A percentile compares a stretch with the other conserved stretches of the same genome.
These are phyloP conservation scores for Eurois occulta DNA, from an alignment of 2,888 invertebrate genomes.

Conservation along the genomic window DNA sequence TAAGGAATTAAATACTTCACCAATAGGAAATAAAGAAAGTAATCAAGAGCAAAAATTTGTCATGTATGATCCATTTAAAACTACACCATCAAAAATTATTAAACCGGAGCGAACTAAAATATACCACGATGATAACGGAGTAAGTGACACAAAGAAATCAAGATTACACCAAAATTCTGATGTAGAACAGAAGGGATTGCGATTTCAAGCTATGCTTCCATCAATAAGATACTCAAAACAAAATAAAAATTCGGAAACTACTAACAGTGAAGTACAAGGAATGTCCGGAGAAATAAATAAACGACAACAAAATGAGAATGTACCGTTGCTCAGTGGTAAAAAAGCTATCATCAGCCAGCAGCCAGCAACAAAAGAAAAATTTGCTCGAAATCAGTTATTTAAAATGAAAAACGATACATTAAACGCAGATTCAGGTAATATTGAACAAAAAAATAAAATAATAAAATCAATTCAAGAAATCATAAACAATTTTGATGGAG, in stretches of 20 bases:
- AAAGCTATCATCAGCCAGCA: slow-evolving; percentile 13
- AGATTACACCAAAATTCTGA: background rate
- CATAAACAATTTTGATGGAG: background rate
- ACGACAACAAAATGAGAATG: slow-evolving; percentile 9
- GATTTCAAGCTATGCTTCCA: slow-evolving; percentile 27
- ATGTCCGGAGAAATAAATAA: slow-evolving; percentile 3
- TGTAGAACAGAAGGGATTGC: background rate
- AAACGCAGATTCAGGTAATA: background rate
- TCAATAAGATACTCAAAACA: slow-evolving; percentile 28
- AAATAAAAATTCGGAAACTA: slow-evolving; percentile 8
- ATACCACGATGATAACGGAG: background rate
- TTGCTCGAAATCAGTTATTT: slow-evolving; percentile 16
- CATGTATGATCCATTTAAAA: background rate
- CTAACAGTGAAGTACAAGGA: background rate
- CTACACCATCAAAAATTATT: background rate
- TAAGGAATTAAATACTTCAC: background rate
- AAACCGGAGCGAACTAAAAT: background rate
- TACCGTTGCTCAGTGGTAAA: slow-evolving; percentile 1
- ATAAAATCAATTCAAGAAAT: slow-evolving; percentile 10
- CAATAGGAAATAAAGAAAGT: background rate
- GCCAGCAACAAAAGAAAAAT: slow-evolving; percentile 15
- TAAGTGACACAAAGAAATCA: slow-evolving; percentile 14
- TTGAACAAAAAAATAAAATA: slow-evolving; percentile 7
- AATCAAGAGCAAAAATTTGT: background rate
- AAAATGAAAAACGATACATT: slow-evolving; percentile 29